Base-by-base conservation (phyloP, 2,888 invertebrate species). In the Lasioglossum vierecki region DNA sequence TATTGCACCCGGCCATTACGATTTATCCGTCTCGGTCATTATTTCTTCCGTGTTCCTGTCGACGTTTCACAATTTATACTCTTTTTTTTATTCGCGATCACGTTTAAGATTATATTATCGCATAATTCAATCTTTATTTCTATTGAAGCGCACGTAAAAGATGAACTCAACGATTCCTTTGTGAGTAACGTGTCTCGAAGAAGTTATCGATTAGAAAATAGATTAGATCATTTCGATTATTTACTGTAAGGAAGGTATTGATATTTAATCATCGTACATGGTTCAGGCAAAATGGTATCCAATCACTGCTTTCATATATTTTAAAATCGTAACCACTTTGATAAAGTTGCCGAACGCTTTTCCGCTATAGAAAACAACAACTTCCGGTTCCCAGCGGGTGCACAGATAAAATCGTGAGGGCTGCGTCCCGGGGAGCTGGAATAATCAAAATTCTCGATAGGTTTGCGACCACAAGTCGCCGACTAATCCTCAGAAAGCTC, bases 401-500 rank as follows among this genome's bases (percentile, higher is more conserved):
- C 22, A 9, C 53, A 3, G 53, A 74, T 80, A 60, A 76, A 86
- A 76, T 60, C 60, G 66, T 22, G 41, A 30, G 8, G 60, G 84
- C 74, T 74, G 76, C n/a, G 4, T 26, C 39, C 9, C 13, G 49
- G n/a, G 63, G 15, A 77, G 57, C 80, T 41, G 44, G 46, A 41
- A 57, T 71, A 85, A 83, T 85, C 80, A 83, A 87, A 88, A 78
- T 83, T 83, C 76, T 76, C 77, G 85, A 87, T 83, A 70, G 81
- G 18, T 49, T 11, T 39, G 41, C 1, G 26, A 41, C 60, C 85
- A 81, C 82, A 82, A 89, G 80, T 85, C 81, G 11, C 30, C 39
- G 53, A 73, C 73, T 88, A 89, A 89, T 89, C 84, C 86, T 78
- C 74, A 60, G 73, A 73, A 86, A 83, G 88, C 84, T 89, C 77